Evolutionary conservation across 2,797 vertebrate species (phyloP).

Genomic region (Harpagifer antarcticus): DNA sequence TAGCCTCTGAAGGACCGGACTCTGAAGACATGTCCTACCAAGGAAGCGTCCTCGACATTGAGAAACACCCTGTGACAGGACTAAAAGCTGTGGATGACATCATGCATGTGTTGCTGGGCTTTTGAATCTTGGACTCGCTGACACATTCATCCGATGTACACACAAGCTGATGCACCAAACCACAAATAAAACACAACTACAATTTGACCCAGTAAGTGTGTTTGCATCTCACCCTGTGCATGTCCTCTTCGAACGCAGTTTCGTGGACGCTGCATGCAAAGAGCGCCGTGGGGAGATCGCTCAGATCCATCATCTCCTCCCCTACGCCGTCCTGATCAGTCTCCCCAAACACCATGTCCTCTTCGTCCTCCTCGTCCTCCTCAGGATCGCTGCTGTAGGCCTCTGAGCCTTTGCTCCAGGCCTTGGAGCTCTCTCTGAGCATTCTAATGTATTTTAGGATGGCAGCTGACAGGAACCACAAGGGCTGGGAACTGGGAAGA

Average conservation of each 20-base stretch:
- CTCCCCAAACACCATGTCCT: conserved; percentile 93
- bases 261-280: conserved; percentile 94
- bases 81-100: conserved; percentile 57
- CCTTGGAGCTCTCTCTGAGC: conserved; percentile 88
- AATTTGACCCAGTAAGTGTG: conserved; percentile 22
- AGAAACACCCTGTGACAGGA: conserved; percentile 19
- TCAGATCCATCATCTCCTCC: conserved; percentile 96
- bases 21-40: too few species aligned
- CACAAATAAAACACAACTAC: conserved; percentile 3
- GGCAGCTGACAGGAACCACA: conserved; percentile 33
- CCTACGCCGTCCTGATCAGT: conserved; percentile 89
- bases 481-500: conserved; percentile 30
- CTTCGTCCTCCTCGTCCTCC: conserved; percentile 90
- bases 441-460: conserved; percentile 65
- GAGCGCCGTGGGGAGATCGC: conserved; percentile 92
- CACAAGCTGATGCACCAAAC: conserved; percentile 7
- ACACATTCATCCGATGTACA: conserved; percentile 33
- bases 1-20: too few species aligned
- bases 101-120: conserved; percentile 46
- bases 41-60: too few species aligned
- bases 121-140: conserved; percentile 27
- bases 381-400: conserved; percentile 92
- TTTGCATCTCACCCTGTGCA: conserved; percentile 87
- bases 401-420: conserved; percentile 91
- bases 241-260: conserved; percentile 88